Conservation (phyloP, 2,113 vertebrate species). For the Epinephelus cyanopodus region DNA sequence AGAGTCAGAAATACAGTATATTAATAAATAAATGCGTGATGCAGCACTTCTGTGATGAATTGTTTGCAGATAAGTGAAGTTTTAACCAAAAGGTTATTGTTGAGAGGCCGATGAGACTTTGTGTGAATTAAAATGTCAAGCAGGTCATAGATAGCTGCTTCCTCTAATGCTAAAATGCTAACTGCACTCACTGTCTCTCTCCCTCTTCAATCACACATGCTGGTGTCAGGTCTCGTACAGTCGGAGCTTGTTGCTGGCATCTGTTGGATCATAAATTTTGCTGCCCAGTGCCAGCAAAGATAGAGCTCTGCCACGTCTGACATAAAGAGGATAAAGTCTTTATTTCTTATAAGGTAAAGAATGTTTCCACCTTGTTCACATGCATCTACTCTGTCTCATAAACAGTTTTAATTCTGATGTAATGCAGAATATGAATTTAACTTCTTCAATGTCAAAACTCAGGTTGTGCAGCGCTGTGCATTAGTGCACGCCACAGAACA, state of each 20-base stretch:
- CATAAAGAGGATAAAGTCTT: constrained; percentile 13
- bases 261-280: constrained; percentile 70
- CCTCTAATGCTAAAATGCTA: constrained; percentile 19
- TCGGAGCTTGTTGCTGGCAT: constrained; percentile 55
- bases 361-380: constrained; percentile 2
- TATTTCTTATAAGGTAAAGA: constrained; percentile 15
- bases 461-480: neutral
- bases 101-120: neutral
- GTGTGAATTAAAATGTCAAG: neutral
- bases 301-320: neutral
- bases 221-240: constrained; percentile 70
- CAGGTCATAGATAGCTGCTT: neutral
- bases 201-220: constrained; percentile 45
- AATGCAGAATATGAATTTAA: neutral
- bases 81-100: neutral
- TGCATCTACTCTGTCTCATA: neutral
- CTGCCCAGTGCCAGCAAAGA: constrained; percentile 19
- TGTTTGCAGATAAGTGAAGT: neutral
- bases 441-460: neutral
- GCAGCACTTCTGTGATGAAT: neutral
- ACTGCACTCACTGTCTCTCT: constrained; percentile 17
- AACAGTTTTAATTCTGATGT: neutral
- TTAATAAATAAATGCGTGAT: constrained; percentile 1
- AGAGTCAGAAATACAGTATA: neutral
- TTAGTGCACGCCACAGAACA: neutral